Base-by-base conservation (phyloP, 2,797 vertebrate genomes). In the Etheostoma nigrum region DNA sequence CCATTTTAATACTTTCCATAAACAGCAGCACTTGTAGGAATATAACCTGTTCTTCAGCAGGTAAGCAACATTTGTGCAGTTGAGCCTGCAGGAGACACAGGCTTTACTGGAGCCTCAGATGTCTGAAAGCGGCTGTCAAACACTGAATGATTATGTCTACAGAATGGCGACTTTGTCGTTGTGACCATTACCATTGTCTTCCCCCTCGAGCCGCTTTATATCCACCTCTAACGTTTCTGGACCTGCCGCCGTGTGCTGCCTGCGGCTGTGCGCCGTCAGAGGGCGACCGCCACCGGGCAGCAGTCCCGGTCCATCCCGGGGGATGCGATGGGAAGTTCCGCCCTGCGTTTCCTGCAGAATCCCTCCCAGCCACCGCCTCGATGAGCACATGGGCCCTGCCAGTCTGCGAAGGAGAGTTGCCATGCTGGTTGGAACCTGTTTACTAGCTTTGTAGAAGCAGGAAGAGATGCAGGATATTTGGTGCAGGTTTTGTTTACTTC, bases 171-270 rank as follows among this genome's bases (percentile, higher is more conserved):
- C 15, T 13, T 3, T 42, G 33, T 63, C 15, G 0, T 19, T 21
- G 0, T 68, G 10, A 11, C 36, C 9, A 0, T 45, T 92, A 96
- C 95, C 95, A 1, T 88, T 33, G 70, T 95, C 92, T 53, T 83
- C 81, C 1, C 88, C 93, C 25, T 92, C 88, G 36, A 94, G 78
- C 19, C 90, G 88, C 76, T 69, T 89, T 2, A 94, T 0, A 30
- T 93, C 87, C 87, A 96, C 95, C 89, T 95, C 91, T 0, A 40
- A 40, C 36, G 10, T 11, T 2, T 12, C 33, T 0, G 74, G 23
- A 6, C 18, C 84, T 0, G 47, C 33, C 3, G 74, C 67, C 0
- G 90, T 74, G 83, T 90, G 89, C 74, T 77, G 70, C 55, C 45
- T 1, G 9, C 89, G 87, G 84, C 51, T n/a, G 0, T 72, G 9